phyloP scores from a whole-genome alignment of 2,113 vertebrate species.

The Platichthys stellatus region DNA sequence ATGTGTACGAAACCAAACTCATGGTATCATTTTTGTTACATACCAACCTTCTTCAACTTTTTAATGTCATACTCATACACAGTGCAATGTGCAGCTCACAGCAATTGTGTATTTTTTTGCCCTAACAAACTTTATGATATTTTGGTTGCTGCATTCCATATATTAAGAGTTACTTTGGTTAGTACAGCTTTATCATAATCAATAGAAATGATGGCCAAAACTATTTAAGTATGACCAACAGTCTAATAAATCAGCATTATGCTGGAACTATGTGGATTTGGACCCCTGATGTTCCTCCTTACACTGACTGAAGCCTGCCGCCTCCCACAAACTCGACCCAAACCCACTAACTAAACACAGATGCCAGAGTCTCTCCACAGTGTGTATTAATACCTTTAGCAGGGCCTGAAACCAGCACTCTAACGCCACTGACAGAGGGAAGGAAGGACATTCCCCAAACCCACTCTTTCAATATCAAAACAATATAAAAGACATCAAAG shows the following conservation, averaged over 20 bases:
- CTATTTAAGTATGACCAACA: slow-evolving; percentile 36
- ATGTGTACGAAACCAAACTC: too few relatives aligned
- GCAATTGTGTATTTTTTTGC: background rate
- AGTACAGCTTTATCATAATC: slow-evolving; percentile 16
- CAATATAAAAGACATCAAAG: slow-evolving; percentile 11
- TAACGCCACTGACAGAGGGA: slow-evolving; percentile 26
- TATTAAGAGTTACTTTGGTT: slow-evolving; percentile 2
- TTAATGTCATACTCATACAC: too few relatives aligned
- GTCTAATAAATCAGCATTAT: slow-evolving; percentile 50
- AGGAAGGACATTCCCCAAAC: slow-evolving; percentile 15
- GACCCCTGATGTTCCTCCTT: slow-evolving; percentile 46
- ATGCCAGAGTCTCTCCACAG: slow-evolving; percentile 47
- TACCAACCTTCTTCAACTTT: too few relatives aligned
- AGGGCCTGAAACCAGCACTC: slow-evolving; percentile 11
- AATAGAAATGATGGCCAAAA: background rate
- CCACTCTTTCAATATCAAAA: background rate
- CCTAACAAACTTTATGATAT: background rate
- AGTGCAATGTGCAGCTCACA: too few relatives aligned
- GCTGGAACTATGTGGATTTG: slow-evolving; percentile 50
- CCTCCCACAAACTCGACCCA: slow-evolving; percentile 43
- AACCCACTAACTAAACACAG: slow-evolving; percentile 62
- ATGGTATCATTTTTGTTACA: too few relatives aligned
- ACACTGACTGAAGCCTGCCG: slow-evolving; percentile 39
- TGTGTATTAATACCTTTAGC: slow-evolving; percentile 39
- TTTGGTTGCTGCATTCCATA: slow-evolving; percentile 6